Evolutionary conservation across 1,140 invertebrate genomes (phyloP).

Genomic region (Nasonia vitripennis): DNA sequence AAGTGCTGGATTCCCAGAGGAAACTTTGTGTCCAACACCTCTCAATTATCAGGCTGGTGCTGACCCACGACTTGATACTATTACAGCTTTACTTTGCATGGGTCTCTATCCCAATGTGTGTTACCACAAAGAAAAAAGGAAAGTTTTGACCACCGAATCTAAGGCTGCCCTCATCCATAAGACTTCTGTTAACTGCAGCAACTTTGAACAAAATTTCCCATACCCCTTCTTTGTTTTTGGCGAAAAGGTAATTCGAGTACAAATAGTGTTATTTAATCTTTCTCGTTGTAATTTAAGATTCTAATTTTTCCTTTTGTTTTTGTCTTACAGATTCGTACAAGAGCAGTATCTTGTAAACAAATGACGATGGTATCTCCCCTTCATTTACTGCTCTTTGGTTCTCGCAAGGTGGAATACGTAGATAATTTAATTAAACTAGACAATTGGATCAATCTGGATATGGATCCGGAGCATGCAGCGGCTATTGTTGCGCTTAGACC

Average conservation of each 20-base stretch:
- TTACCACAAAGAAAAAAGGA: constrained; percentile 95
- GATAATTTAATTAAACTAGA: constrained; percentile 86
- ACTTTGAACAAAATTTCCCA: constrained; percentile 88
- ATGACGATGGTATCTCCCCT: constrained; percentile 97
- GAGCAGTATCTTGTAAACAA: constrained; percentile 97
- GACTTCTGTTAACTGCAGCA: constrained; percentile 96
- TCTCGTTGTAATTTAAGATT: background rate
- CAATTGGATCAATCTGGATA: constrained; percentile 94
- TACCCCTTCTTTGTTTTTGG: constrained; percentile 98
- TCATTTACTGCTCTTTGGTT: constrained; percentile 94
- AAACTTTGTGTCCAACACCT: constrained; percentile 81
- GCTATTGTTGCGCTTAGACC: constrained; percentile 90
- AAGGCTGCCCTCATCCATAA: constrained; percentile 96
- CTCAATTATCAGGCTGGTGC: constrained; percentile 85
- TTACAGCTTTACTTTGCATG: constrained; percentile 90
- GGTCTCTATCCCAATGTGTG: constrained; percentile 98
- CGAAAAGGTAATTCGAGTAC: constrained; percentile 84
- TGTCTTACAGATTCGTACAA: constrained; percentile 85
- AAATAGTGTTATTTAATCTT: background rate
- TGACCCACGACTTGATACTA: constrained; percentile 89
- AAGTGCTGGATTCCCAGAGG: constrained; percentile 91
- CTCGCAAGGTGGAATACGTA: constrained; percentile 88
- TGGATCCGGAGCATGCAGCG: constrained; percentile 86
- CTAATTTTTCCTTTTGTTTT: constrained; percentile 31
- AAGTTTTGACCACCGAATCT: constrained; percentile 96